Evolutionary conservation across 2,888 invertebrate genomes (phyloP).

Genomic region (Entomobrya multifasciata): DNA sequence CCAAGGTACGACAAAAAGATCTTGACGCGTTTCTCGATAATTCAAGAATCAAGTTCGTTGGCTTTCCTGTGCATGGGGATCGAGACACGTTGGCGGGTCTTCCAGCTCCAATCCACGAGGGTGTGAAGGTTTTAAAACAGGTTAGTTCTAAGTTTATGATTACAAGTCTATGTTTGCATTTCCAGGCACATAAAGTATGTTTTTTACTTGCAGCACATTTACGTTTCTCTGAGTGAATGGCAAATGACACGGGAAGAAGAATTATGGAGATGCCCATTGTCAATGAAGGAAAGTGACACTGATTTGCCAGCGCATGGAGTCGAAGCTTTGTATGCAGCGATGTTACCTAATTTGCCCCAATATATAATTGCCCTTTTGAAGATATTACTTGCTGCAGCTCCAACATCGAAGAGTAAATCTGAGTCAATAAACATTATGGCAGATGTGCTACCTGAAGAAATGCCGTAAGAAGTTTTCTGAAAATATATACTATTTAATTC

Average conservation of each 20-base stretch:
- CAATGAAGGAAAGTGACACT: slow-evolving; percentile 90
- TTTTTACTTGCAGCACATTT: slow-evolving; percentile 90
- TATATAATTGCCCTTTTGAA: slow-evolving; percentile 98
- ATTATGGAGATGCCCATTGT: slow-evolving; percentile 94
- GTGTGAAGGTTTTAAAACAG: slow-evolving; percentile 92
- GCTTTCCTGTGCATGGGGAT: slow-evolving; percentile 92
- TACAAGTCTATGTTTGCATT: no score
- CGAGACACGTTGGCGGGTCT: slow-evolving; percentile 94
- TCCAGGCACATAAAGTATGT: no score
- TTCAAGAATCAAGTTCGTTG: slow-evolving; percentile 96
- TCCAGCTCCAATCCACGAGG: slow-evolving; percentile 98
- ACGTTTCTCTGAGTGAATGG: slow-evolving; percentile 94
- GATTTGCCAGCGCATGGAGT: slow-evolving; percentile 87
- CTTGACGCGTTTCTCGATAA: slow-evolving; percentile 95
- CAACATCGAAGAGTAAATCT: slow-evolving; percentile 98
- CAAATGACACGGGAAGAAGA: slow-evolving; percentile 96
- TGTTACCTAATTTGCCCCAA: slow-evolving; percentile 97
- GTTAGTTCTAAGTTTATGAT: slow-evolving; percentile 81
- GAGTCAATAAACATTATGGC: slow-evolving; percentile 99
- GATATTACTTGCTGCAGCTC: slow-evolving; percentile 97
- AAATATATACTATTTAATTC: not conserved
- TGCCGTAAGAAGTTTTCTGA: slow-evolving; percentile 86
- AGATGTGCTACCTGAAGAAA: slow-evolving; percentile 97
- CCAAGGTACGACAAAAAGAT: slow-evolving; percentile 96
- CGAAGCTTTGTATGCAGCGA: slow-evolving; percentile 95